Evolutionary conservation across 2,797 vertebrate genomes (phyloP), one percentile per base, ranked within the genome.

Genomic region (Hydrocynus forskahlii): DNA sequence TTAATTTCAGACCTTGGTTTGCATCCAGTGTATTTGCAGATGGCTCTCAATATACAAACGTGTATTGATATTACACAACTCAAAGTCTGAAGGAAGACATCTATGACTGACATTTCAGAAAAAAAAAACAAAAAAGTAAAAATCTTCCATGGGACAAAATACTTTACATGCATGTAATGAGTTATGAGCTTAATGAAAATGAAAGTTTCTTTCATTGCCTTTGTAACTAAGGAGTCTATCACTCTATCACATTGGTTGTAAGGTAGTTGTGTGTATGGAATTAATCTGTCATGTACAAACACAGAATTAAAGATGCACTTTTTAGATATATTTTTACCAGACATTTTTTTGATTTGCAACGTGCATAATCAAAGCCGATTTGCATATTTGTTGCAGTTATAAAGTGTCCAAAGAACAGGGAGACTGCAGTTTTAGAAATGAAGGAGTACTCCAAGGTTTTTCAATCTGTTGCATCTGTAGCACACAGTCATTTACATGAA

Each of bases 31-130:
- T 78, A 63, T 83, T 75, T 83, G 54, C 52, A 35, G 23, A 64
- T 52, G 68, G 50, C 81, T 75, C 59, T 54, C 55, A 45, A 60
- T 60, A 79, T 68, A 80, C 75, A 76, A 82, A 84, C 57, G 17
- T 79, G 70, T 21, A 81, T 50, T 57, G 52, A 73, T 59, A 23
- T n/a, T 81, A 54, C 68, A 59, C 45, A 83, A 63, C 35, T 75
- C 64, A 54, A 45, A 66, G 45, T 68, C 63, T 63, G 21, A 80
- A 71, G 75, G 69, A 75, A 80, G 55, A 82, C 74, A 82, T 81
- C 52, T 84, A 81, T 83, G 70, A 68, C 23, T 66, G 71, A 73
- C 29, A 13, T 71, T 69, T 76, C 54, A 66, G 43, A 21, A 45
- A 35, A 64, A 48, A 4, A 45, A 45, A 35, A 45, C 8, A 3